Evolutionary conservation across 2,888 invertebrate genomes (phyloP).

Genomic region (Crioceris asparagi): DNA sequence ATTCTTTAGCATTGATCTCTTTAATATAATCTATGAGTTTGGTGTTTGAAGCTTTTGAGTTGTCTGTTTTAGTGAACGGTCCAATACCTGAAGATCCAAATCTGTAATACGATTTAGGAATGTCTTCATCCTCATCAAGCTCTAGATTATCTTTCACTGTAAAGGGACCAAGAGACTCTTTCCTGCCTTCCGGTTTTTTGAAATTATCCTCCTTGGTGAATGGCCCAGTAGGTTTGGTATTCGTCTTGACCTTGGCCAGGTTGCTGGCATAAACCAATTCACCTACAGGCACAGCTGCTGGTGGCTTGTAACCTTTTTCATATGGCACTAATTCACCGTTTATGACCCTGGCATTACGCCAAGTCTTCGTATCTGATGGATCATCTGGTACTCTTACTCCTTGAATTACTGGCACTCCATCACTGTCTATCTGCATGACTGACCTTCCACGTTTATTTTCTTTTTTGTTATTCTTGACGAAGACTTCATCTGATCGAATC

Average conservation of each 20-base stretch:
- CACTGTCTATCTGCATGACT: conserved; percentile 52
- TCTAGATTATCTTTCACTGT: conserved; percentile 46
- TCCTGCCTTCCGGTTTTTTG: conserved; percentile 24
- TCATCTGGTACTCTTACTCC: conserved; percentile 77
- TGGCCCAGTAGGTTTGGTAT: conserved; percentile 41
- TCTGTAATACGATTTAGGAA: conserved; percentile 15
- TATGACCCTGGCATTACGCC: conserved; percentile 82
- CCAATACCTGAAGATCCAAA: conserved; percentile 37
- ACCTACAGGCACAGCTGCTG: conserved; percentile 48
- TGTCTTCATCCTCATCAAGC: conserved; percentile 16
- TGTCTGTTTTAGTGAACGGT: conserved; percentile 53
- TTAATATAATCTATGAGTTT: conserved; percentile 56
- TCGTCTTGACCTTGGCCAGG: conserved; percentile 2
- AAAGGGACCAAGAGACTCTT: conserved; percentile 42
- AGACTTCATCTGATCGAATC: conserved; percentile 55
- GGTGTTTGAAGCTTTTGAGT: conserved; percentile 44
- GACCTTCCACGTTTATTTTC: conserved; percentile 55
- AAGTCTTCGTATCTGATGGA: conserved; percentile 59
- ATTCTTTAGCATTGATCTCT: conserved; percentile 55
- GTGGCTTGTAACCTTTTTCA: conserved; percentile 56
- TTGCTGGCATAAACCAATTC: conserved; percentile 35
- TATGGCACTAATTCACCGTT: conserved; percentile 72
- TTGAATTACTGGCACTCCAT: conserved; percentile 71
- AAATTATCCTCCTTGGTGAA: conserved; percentile 53
- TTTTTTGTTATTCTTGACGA: conserved; percentile 37